phyloP scores from a whole-genome alignment of 1,140 invertebrate genomes.

The Drosophila melanogaster region DNA sequence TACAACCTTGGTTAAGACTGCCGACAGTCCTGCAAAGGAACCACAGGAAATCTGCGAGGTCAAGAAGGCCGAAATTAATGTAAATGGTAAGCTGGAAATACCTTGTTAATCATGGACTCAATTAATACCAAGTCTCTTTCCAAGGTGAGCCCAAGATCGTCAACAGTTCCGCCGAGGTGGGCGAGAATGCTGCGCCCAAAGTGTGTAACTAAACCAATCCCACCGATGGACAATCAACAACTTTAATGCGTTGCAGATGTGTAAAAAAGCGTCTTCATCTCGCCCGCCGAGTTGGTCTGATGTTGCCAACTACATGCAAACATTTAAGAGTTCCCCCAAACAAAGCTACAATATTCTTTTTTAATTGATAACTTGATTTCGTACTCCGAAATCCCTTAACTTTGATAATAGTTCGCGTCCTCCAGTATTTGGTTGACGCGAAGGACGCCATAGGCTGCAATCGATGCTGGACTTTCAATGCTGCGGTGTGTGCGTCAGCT shows the following conservation, averaged over 20 bases:
- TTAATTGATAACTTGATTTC: slow-evolving; percentile 42
- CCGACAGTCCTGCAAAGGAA: slow-evolving; percentile 50
- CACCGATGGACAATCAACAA: slow-evolving; percentile 48
- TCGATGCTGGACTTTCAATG: slow-evolving; percentile 60
- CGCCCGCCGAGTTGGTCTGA: slow-evolving; percentile 38
- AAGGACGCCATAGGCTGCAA: slow-evolving; percentile 52
- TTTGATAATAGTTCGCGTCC: slow-evolving; percentile 55
- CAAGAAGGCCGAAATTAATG: slow-evolving; percentile 71
- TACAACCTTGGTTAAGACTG: slow-evolving; percentile 7
- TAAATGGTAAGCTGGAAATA: slow-evolving; percentile 61
- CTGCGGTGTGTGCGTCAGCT: slow-evolving; percentile 61
- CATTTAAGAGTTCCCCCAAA: slow-evolving; percentile 42
- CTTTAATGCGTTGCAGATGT: slow-evolving; percentile 56
- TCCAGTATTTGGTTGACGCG: slow-evolving; percentile 48
- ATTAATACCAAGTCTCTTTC: background rate
- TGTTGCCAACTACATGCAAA: slow-evolving; percentile 59
- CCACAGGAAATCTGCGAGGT: slow-evolving; percentile 42
- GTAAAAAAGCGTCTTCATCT: slow-evolving; percentile 61
- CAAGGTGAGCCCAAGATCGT: slow-evolving; percentile 77
- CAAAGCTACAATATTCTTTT: slow-evolving; percentile 30
- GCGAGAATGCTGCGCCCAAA: slow-evolving; percentile 73
- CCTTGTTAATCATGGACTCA: too few species aligned
- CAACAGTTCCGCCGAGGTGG: slow-evolving; percentile 63
- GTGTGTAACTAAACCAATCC: slow-evolving; percentile 67
- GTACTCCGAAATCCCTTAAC: slow-evolving; percentile 29